Percentiles rank a stretch among this genome's conserved stretches.
These are phyloP conservation scores for Microtus montanus DNA, from an alignment of 2,113 vertebrate species.

Conservation along the genomic window DNA sequence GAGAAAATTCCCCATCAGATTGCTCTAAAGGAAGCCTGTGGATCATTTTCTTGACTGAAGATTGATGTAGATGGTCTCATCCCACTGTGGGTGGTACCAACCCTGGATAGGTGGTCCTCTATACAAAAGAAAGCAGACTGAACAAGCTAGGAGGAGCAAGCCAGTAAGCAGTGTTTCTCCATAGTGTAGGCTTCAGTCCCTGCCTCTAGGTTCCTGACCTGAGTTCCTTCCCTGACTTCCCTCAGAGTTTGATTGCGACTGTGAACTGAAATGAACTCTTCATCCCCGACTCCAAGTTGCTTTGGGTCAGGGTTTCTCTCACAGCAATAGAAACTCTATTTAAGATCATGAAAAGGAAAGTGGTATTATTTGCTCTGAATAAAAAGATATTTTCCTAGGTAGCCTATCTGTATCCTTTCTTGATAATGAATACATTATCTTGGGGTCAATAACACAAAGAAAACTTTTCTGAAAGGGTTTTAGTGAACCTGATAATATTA, in stretches of 20 bases:
- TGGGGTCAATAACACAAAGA: slow-evolving; percentile 17
- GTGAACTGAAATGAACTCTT: not conserved
- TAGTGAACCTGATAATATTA: slow-evolving; percentile 33
- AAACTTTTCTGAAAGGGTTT: slow-evolving; percentile 12
- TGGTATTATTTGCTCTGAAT: not conserved
- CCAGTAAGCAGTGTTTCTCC: not conserved
- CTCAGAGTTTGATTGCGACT: not conserved
- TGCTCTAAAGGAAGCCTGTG: not conserved
- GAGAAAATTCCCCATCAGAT: not conserved
- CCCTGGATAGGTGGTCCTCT: not conserved
- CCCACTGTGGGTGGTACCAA: not conserved
- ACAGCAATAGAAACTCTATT: not conserved
- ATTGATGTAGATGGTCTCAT: not conserved
- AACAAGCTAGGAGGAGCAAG: not conserved
- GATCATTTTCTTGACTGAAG: not conserved
- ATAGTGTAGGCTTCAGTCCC: not conserved
- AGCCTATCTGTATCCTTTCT: slow-evolving; percentile 27
- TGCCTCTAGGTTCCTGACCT: not conserved
- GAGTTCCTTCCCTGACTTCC: not conserved
- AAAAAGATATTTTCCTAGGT: not conserved
- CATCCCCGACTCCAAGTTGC: not conserved
- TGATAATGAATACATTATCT: not conserved
- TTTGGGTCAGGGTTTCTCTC: too few species aligned
- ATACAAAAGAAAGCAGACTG: not conserved
- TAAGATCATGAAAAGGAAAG: not conserved